Percentiles rank a stretch among this genome's conserved stretches.
Evolutionary conservation across 1,140 invertebrate species (phyloP).

Genomic region (Chrysoperla carnea): DNA sequence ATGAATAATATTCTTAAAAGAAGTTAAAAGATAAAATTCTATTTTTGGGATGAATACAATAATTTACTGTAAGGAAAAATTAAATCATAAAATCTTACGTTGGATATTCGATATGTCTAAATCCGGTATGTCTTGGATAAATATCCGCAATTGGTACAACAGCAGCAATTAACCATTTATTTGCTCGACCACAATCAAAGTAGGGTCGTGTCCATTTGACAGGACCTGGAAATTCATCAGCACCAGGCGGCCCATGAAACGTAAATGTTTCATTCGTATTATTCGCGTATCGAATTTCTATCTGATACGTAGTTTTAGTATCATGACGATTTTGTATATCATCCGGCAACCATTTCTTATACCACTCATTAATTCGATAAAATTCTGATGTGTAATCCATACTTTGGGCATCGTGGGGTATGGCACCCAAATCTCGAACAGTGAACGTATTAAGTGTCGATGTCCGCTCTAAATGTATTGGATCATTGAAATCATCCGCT

Average conservation of each 20-base stretch:
- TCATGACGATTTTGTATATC: conserved; percentile 63
- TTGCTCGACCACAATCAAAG: conserved; percentile 89
- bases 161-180: conserved; percentile 89
- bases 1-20: no score
- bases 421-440: conserved; percentile 66
- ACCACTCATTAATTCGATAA: conserved; percentile 92
- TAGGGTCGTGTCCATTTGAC: conserved; percentile 89
- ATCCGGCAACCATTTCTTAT: conserved; percentile 75
- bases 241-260: conserved; percentile 83
- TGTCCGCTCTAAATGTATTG: conserved; percentile 78
- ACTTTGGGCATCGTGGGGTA: conserved; percentile 48
- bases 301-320: conserved; percentile 83
- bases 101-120: conserved; percentile 88
- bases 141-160: conserved; percentile 90
- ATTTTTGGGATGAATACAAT: no score
- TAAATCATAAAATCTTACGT: no score
- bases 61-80: no score
- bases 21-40: no score
- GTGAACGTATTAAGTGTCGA: conserved; percentile 81
- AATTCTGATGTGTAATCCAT: conserved; percentile 80
- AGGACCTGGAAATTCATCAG: conserved; percentile 75
- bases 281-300: conserved; percentile 84
- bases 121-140: conserved; percentile 85
- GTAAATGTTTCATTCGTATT: conserved; percentile 89
- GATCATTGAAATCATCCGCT: conserved; percentile 86